Percentiles rank a stretch among this genome's conserved stretches.
Evolutionary conservation across 2,113 vertebrate genomes (phyloP).

Genomic region (Etia nguti): DNA sequence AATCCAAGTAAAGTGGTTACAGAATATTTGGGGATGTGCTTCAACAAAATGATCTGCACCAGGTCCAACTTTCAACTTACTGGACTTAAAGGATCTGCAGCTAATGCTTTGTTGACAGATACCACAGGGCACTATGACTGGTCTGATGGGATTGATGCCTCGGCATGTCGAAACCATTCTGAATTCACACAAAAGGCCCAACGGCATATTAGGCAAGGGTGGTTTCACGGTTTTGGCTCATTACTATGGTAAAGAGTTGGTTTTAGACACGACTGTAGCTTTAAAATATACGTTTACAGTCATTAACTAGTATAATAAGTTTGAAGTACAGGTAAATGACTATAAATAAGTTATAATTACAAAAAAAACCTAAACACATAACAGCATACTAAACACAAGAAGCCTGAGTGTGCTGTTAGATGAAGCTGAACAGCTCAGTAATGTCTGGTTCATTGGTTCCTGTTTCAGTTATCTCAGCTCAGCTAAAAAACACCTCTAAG

Average conservation of each 20-base stretch:
- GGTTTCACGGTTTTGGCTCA: background rate
- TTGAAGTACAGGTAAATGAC: background rate
- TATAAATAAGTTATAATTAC: background rate
- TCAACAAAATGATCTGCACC: background rate
- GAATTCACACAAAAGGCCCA: background rate
- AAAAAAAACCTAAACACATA: background rate
- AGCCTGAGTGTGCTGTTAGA: background rate
- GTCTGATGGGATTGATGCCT: background rate
- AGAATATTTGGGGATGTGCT: background rate
- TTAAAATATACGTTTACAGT: background rate
- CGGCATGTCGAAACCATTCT: background rate
- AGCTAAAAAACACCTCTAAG: background rate
- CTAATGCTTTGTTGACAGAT: background rate
- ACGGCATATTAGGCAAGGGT: background rate
- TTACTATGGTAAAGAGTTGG: background rate
- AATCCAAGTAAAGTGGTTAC: background rate
- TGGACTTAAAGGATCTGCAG: background rate
- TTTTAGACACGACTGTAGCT: rapidly evolving
- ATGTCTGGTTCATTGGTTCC: background rate
- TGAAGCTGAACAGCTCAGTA: background rate
- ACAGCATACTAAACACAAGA: background rate
- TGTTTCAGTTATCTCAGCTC: background rate
- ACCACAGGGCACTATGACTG: background rate
- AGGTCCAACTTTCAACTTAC: background rate
- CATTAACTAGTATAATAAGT: background rate